Evolutionary conservation across 64 coral and sea anemone species (phyloP), one percentile per base, ranked within the genome.

Genomic region (Dendronephthya gigantea): DNA sequence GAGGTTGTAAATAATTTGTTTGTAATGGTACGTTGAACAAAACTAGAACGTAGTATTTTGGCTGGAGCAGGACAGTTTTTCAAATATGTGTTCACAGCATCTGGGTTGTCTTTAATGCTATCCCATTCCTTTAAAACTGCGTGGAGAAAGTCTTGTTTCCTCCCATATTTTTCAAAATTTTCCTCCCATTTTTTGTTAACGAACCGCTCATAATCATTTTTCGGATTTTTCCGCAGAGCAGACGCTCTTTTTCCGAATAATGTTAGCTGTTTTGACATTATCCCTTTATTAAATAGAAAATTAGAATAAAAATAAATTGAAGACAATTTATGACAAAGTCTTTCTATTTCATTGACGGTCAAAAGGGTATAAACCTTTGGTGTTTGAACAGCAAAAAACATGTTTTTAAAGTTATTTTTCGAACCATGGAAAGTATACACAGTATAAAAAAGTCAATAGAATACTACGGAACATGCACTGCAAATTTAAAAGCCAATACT

Each of bases 121-220:
- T 66, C 58, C 58, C 58, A 66, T 66, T 66, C 58, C 58, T 66
- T 66, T 15, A 66, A 66, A 15, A 66, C 58, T 15, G 58, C 58
- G 2, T 66, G 58, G 2, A 66, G 58, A 66, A 66, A 6, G 58
- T 66, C 58, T 66, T 66, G 58, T 66, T 66, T 66, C 14, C 58
- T 66, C 14, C 58, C 58, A 15, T 66, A 66, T 6, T 6, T 15
- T 3, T 66, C 58, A 66, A 6, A 15, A 22, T 3, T 66, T 66
- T 66, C 58, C 22, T 66, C 58, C 58, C 58, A 66, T 66, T 66
- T 66, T 66, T 66, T 66, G 58, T 66, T 66, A 66, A 66, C 58
- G 22, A 66, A 66, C 29, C 19, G 58, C 58, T 66, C 58, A 15
- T 66, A 66, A 66, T 66, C 29, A 66, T 66, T 66, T 66, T 66